Base-by-base conservation (phyloP, 2,113 vertebrate genomes). In the Odontophorus gujanensis region DNA sequence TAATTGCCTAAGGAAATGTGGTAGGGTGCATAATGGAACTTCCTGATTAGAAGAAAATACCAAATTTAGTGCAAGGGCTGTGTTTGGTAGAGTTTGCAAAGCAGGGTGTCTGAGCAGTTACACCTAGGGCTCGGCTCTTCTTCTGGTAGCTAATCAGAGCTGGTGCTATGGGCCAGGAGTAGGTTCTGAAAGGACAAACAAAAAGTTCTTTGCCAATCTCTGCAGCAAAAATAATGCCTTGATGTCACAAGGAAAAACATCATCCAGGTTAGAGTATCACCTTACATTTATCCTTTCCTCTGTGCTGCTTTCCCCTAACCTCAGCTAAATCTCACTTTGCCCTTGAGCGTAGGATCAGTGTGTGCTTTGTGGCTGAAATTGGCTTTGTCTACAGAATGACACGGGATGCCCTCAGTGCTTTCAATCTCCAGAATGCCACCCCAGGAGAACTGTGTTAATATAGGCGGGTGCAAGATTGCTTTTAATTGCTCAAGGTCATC, bases 341-440 rank as follows among this genome's bases (percentile, higher is more conserved):
- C 4, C 0, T 28, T 85, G 71, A 22, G 30, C 25, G 6, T 17
- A 2, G 48, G 28, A 32, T 51, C 5, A 3, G 24, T 14, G 7
- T 1, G 0, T 1, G 0, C 11, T 75, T 69, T 50, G 16, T 19
- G 17, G 81, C 92, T 61, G 66, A 50, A 13, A 67, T 38, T 65
- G 19, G 3, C 36, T 63, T 15, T 17, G 87, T 79, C 87, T 82
- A 24, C 26, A 72, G 84, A 90, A 65, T 87, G 25, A 63, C 36
- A 28, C 26, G 0, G 74, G 67, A 19, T 5, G 78, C 91, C 61
- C 73, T 47, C 43, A 3, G 22, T 0, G 3, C 17, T 89, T 92
- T 87, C 92, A 77, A 94, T 96, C 80, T 96, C 85, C 72, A 34
- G 66, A 93, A 93, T 85, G 82, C 82, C 62, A 92, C 88, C 73